Base-by-base conservation (phyloP, 2,888 invertebrate genomes). In the Microctonus brassicae region DNA sequence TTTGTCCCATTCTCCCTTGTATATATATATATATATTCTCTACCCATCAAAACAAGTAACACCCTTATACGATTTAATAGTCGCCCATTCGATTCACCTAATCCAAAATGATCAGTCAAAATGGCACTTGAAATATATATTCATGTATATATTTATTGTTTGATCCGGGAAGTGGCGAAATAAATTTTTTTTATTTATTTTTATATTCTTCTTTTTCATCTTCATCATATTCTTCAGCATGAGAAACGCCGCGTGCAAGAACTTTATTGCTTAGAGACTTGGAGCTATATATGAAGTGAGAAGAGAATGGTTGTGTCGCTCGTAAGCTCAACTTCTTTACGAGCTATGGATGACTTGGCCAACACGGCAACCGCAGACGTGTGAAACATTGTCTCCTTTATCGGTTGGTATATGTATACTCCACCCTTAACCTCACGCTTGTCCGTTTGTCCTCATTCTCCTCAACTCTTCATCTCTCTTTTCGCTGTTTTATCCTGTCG, bases 251-350 rank as follows among this genome's bases (percentile, higher is more conserved):
- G 34, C 33, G 34, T 17, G 17, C 9, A 47, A 33, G 36, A 36
- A 53, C 57, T 66, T 66, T 66, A 66, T 66, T 55, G 57, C 65
- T 55, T 57, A 47, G 47, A 55, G 66, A 57, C 55, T 66, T 55
- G 57, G 55, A 20, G 17, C 47, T 47, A 17, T 66, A 57, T 36
- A 57, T 36, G 60, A 20, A 20, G 36, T 66, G 65, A 55, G 57
- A 66, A 66, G 61, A 61, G 71, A 71, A 71, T 71, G 63, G 55
- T 39, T 75, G 47, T 47, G 82, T 83, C 80, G 83, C 85, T 87
- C 87, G 81, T 87, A 87, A 87, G 86, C 86, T 87, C 82, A 75
- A 80, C 72, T 81, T 87, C 85, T 87, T 87, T 87, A 87, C 82
- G 87, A 86, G 85, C 76, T 80, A 79, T 76, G 78, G 83, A 85